Evolutionary conservation across 2,797 vertebrate species (phyloP), one percentile per base, ranked within the genome.

Genomic region (Gymnothorax reevesii): DNA sequence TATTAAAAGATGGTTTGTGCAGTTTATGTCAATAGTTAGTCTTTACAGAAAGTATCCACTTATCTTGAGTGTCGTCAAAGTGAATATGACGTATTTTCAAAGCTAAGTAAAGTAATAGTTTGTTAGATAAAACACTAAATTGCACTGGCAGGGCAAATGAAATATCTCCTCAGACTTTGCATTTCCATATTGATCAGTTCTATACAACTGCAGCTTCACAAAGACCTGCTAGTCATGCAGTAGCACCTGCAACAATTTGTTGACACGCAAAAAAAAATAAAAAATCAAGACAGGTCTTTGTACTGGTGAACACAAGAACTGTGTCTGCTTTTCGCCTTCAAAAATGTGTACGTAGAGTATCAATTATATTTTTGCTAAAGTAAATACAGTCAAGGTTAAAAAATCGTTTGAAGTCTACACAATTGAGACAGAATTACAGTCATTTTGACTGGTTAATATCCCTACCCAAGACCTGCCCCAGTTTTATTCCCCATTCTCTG

Each of bases 51-150:
- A 9, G 22, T n/a, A 69, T 69, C n/a, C 27, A 25, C 25, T 25
- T 73, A 2, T 73, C 64, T 8, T 69, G 64, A 27, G 25, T 73
- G 69, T 73, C 13, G 69, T 27, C 69, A 77, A 20, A n/a, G n/a
- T 55, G 52, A 80, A 80, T 9, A n/a, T 55, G 49, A 55, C 20
- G n/a, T 52, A 49, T 80, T 20, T 80, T 55, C 77, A 80, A 22
- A 52, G 75, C 54, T 79, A 79, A 54, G 75, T 22, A 79, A 52
- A 80, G 52, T 2, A 80, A 80, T 52, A 80, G 52, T 55, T 80
- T 55, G 42, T 9, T 20, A 20, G 17, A 54, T 1, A 55, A 22
- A 80, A 80, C 17, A 80, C 77, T 54, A n/a, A 75, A 80, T 80
- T 80, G 8, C 77, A 55, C 52, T n/a, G 2, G 55, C 77, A 55